A percentile compares a stretch with the other conserved stretches of the same genome.
Evolutionary conservation across 1,140 invertebrate genomes (phyloP).

Genomic region (Stegodyphus mimosarum): DNA sequence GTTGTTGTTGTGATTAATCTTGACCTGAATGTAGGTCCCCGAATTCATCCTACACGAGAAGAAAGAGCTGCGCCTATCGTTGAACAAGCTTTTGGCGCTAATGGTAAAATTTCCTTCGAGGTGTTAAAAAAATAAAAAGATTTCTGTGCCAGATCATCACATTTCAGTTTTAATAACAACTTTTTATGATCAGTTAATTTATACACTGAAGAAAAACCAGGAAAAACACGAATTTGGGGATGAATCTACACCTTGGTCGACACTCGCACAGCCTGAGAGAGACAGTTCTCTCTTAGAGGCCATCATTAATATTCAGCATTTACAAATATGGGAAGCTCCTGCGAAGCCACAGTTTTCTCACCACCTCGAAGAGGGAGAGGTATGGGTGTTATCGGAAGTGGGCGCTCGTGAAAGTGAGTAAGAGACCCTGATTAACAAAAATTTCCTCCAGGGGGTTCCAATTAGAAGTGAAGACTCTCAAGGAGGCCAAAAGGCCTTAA

Average conservation of each 20-base stretch:
- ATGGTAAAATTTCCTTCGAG: too few species aligned
- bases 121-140: background rate
- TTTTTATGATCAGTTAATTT: background rate
- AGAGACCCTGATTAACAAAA: slow-evolving; percentile 24
- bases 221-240: too few species aligned
- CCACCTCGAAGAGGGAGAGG: background rate
- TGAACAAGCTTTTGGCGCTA: too few species aligned
- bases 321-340: slow-evolving; percentile 16
- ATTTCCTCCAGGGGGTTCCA: slow-evolving; percentile 29
- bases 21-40: too few species aligned
- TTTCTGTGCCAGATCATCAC: background rate
- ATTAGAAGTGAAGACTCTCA: slow-evolving; percentile 26
- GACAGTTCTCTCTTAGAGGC: background rate
- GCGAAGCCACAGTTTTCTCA: slow-evolving; percentile 22
- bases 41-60: too few species aligned
- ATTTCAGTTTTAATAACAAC: background rate
- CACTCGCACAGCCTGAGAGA: background rate
- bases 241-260: too few species aligned
- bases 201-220: too few species aligned
- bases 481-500: slow-evolving; percentile 3
- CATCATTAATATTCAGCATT: background rate
- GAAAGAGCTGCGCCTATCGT: too few species aligned
- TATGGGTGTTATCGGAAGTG: slow-evolving; percentile 14
- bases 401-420: slow-evolving; percentile 9
- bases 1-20: too few species aligned